These are phyloP conservation scores for Phyllotreta striolata DNA, from an alignment of 2,888 invertebrate genomes.

Conservation along the genomic window DNA sequence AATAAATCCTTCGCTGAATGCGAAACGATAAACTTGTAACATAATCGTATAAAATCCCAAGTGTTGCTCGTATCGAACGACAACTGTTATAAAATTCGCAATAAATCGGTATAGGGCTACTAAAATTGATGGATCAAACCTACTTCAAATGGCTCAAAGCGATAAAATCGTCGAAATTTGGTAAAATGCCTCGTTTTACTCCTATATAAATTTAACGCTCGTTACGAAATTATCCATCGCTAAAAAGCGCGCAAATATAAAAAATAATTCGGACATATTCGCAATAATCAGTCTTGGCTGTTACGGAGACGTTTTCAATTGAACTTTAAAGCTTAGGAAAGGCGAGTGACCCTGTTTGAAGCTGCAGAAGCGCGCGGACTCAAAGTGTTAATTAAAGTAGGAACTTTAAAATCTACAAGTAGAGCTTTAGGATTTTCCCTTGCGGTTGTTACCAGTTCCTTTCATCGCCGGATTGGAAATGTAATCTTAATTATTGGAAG, in stretches of 20 bases:
- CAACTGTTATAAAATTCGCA: no score
- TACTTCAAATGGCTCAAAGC: background rate
- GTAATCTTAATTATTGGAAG: constrained; percentile 30
- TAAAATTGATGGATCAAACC: no score
- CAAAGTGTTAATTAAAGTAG: constrained; percentile 13
- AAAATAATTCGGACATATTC: no score
- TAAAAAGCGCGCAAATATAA: background rate
- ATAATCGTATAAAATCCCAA: no score
- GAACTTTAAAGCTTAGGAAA: constrained; percentile 40
- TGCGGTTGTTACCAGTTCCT: no score
- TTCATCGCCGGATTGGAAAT: no score
- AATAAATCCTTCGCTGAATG: no score
- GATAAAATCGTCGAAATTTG: no score
- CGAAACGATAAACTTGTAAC: no score
- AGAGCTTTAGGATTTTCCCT: background rate
- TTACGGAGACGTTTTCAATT: constrained; percentile 32
- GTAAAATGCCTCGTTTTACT: no score
- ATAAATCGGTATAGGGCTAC: no score
- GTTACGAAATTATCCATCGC: background rate
- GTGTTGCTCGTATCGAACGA: background rate
- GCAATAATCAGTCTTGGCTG: constrained; percentile 39
- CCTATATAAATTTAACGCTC: no score
- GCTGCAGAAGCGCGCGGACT: constrained; percentile 13
- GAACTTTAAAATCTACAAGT: constrained; percentile 5
- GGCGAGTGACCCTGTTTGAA: constrained; percentile 12